Base-by-base conservation (phyloP, 2,113 vertebrate species). In the Thamnophis sirtalis region DNA sequence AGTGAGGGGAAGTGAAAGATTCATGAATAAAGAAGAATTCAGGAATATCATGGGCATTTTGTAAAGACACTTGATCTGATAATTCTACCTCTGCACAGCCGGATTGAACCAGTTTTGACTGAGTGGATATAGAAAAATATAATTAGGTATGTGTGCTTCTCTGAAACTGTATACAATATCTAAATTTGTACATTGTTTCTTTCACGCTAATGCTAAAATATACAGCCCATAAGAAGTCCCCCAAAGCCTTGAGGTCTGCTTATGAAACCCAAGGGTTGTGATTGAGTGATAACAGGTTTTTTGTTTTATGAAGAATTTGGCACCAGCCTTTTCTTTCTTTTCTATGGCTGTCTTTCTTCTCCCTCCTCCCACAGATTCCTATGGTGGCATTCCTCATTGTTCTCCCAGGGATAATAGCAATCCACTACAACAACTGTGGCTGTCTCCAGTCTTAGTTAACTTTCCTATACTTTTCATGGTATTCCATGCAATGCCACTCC, bases 11-110 rank as follows among this genome's bases (percentile, higher is more conserved):
- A 91, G 92, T 90, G 24, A 80, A 86, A 91, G 88, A 86, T 60
- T 63, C 5, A 87, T 58, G 93, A 91, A 48, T 87, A 92, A 94
- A 94, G 55, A 21, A 92, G 2, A 87, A 13, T 91, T 95, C 92
- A 87, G 17, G 91, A 43, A 28, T 93, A 5, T 0, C 48, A 53
- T 48, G 43, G 93, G 85, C 84, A 84, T 80, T 90, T 87, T 86
- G 89, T 48, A 54, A 95, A 93, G 19, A 91, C 55, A 86, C n/a
- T 92, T 90, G 88, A 50, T 53, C 11, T 51, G 55, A 53, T 89
- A 88, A 87, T 68, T 56, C 24, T n/a, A 91, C 90, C 51, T 0
- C 33, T 93, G 51, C 15, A 87, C 86, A 95, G 17, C 90, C 49
- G 90, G 2, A 19, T 88, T 86, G 50, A 87, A 90, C 9, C 15